Base-by-base conservation (phyloP, 2,888 invertebrate species). In the Tachystola acroxantha region DNA sequence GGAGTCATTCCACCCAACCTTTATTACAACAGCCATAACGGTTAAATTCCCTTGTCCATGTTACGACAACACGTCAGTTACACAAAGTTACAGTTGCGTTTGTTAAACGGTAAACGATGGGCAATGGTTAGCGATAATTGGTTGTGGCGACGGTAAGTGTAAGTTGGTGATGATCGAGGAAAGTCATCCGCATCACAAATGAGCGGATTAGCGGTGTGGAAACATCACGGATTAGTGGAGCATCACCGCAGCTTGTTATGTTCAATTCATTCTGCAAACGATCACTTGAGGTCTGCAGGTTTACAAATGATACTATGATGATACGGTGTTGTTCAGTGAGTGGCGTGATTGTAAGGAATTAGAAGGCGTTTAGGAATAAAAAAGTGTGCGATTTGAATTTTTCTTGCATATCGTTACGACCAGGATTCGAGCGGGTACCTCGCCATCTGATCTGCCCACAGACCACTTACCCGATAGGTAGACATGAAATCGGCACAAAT, bases 141-240 rank as follows among this genome's bases (percentile, higher is more conserved):
- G 29, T 20, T 34, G 27, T 10, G 25, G 14, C 19, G 25, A 11
- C 35, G 30, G 45, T 27, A 46, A 40, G 40, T 22, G 10, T 32
- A 38, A 35, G 31, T 22, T 41, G 37, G 24, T 27, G 20, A 32
- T 5, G 32, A 31, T 20, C 36, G 36, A 42, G 41, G 46, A 46
- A 50, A 48, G 51, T 40, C 46, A 57, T 51, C 45, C 43, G 57
- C 53, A 54, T 57, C 39, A 40, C 50, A 50, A 58, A 64, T 63
- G 57, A 56, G 48, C 34, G 57, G 60, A 57, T 59, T 57, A 59
- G 53, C 58, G 54, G 50, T 40, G 59, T 56, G 60, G 55, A 66
- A 68, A 67, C 50, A 42, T 50, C 14, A 10, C 3, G 33, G 33
- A 33, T 33, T 33, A 33, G 25, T 33, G 25, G 33, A 33, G 36